These are phyloP conservation scores for Adelognathus sp. DNA, from an alignment of 2,888 invertebrate species.

Conservation along the genomic window DNA sequence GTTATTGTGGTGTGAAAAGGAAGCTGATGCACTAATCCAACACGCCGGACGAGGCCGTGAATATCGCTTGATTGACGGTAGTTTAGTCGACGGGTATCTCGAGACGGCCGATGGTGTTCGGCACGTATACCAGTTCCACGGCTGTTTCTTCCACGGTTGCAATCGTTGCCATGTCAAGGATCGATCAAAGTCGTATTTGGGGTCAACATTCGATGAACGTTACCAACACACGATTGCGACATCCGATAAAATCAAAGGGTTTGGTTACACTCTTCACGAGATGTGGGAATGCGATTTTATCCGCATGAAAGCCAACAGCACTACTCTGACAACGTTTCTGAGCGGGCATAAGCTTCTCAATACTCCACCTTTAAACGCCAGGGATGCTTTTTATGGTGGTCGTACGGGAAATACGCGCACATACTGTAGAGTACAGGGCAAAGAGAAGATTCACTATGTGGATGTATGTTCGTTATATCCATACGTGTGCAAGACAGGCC, in stretches of 20 bases:
- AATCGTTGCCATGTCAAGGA: neutral
- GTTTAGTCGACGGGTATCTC: constrained; percentile 30
- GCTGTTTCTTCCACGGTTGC: neutral
- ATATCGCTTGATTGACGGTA: constrained; percentile 1
- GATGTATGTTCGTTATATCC: neutral
- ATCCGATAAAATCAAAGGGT: neutral
- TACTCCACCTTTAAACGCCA: neutral
- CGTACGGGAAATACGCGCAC: no score
- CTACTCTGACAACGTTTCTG: neutral
- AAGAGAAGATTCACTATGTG: neutral
- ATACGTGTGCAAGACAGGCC: no score
- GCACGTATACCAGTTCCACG: neutral
- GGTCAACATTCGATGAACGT: neutral
- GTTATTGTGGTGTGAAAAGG: neutral
- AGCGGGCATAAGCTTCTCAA: neutral
- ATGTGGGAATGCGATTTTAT: no score
- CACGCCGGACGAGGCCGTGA: constrained; percentile 30
- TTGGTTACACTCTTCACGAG: no score
- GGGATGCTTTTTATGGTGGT: neutral
- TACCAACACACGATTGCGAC: neutral
- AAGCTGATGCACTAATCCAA: neutral
- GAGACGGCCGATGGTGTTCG: neutral
- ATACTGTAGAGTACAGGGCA: neutral
- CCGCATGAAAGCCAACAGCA: no score
- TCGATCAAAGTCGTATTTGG: neutral